These are phyloP conservation scores for Lepidurus arcticus DNA, from an alignment of 1,140 invertebrate species.

Conservation along the genomic window DNA sequence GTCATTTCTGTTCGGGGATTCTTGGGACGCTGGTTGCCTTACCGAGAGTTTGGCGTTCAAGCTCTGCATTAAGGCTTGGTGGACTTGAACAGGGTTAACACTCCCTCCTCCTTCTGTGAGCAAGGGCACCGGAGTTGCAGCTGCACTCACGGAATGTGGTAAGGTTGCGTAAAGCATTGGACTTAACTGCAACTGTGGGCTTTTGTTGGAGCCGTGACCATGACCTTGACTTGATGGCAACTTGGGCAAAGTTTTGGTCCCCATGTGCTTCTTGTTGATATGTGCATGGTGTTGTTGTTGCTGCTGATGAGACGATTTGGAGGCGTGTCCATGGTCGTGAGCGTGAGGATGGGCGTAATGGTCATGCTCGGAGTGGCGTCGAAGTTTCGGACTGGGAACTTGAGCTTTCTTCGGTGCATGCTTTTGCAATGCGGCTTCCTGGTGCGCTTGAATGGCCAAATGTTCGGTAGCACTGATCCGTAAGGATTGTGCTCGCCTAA, in stretches of 20 bases:
- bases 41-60: constrained; percentile 31
- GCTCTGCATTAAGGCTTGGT: constrained; percentile 32
- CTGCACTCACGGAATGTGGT: background rate
- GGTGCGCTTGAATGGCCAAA: background rate
- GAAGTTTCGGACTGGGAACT: constrained; percentile 23
- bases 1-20: background rate
- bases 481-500: constrained; percentile 53
- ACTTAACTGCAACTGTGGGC: background rate
- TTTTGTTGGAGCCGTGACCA: background rate
- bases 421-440: constrained; percentile 6
- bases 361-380: constrained; percentile 23
- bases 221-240: background rate
- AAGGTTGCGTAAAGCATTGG: background rate
- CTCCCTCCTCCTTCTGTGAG: background rate
- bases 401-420: constrained; percentile 22
- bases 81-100: constrained; percentile 29
- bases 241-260: constrained; percentile 16
- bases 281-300: background rate
- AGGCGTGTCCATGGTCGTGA: background rate
- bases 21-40: background rate
- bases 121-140: background rate
- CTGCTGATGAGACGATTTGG: too few species aligned
- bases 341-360: constrained; percentile 24
- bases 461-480: constrained; percentile 25
- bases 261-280: constrained; percentile 12